phyloP scores from a whole-genome alignment of 2,113 vertebrate genomes.

The Forbesichthys papilliferus region DNA sequence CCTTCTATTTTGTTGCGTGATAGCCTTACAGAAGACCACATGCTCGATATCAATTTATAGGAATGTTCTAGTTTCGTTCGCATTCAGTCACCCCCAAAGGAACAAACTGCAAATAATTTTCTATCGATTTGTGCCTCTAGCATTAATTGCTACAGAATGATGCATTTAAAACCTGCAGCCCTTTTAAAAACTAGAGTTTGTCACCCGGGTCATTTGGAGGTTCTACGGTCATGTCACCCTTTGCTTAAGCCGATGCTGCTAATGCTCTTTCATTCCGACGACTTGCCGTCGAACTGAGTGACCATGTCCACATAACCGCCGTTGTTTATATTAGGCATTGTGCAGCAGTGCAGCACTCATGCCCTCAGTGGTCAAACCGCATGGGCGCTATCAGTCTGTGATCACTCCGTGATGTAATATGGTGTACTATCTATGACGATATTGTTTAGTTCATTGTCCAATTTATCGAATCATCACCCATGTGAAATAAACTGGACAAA shows the following conservation, averaged over 20 bases:
- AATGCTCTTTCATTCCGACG: slow-evolving; percentile 49
- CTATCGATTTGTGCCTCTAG: slow-evolving; percentile 8
- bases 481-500: too few relatives aligned
- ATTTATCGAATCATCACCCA: too few relatives aligned
- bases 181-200: slow-evolving; percentile 41
- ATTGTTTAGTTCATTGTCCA: too few relatives aligned
- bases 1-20: too few relatives aligned
- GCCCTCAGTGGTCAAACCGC: not conserved
- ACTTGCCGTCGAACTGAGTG: slow-evolving; percentile 54
- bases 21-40: not conserved
- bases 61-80: not conserved
- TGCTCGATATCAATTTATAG: not conserved
- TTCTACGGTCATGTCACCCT: slow-evolving; percentile 21
- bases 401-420: not conserved
- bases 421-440: too few relatives aligned
- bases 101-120: slow-evolving; percentile 5
- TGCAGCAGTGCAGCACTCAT: not conserved
- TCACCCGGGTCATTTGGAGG: slow-evolving; percentile 56
- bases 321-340: slow-evolving; percentile 8
- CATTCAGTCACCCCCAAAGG: slow-evolving; percentile 22
- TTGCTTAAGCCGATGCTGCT: slow-evolving; percentile 61
- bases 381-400: slow-evolving; percentile 1
- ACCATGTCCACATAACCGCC: slow-evolving; percentile 17
- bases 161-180: slow-evolving; percentile 35
- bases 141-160: slow-evolving; percentile 13